Evolutionary conservation across 1,140 invertebrate genomes (phyloP).

Genomic region (Pogonomyrmex barbatus): DNA sequence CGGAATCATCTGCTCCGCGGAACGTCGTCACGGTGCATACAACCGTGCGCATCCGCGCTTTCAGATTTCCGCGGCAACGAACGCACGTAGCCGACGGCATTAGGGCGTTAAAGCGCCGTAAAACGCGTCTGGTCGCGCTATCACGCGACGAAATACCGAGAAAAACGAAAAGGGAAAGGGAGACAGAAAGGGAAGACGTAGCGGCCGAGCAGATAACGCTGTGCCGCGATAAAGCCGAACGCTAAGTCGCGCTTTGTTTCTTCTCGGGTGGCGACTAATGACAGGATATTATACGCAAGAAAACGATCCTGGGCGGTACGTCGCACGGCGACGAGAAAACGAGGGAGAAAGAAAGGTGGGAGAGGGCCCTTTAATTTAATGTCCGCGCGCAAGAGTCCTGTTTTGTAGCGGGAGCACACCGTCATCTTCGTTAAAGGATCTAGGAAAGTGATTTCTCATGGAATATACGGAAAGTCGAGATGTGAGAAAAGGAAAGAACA

Average conservation of each 20-base stretch:
- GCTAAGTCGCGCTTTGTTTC: constrained; percentile 60
- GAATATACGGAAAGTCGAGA: neutral
- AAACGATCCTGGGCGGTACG: constrained; percentile 63
- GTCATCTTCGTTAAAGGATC: constrained; percentile 63
- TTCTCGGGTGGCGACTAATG: constrained; percentile 69
- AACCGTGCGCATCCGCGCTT: constrained; percentile 35
- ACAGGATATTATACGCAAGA: constrained; percentile 71
- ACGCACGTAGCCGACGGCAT: constrained; percentile 34
- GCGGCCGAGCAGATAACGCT: constrained; percentile 47
- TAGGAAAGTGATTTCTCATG: constrained; percentile 32
- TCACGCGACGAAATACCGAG: constrained; percentile 56
- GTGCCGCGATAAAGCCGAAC: constrained; percentile 59
- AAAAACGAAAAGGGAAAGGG: neutral
- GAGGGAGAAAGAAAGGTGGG: constrained; percentile 32
- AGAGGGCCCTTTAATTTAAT: constrained; percentile 65
- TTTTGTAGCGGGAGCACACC: constrained; percentile 40
- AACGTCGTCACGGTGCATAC: constrained; percentile 49
- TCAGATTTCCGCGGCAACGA: constrained; percentile 36
- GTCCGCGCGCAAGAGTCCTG: constrained; percentile 18
- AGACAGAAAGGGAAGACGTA: constrained; percentile 6
- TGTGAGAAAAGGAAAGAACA: neutral
- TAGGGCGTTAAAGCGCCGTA: constrained; percentile 66
- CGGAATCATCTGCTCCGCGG: constrained; percentile 24
- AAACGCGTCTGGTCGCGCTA: constrained; percentile 59
- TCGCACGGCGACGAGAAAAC: constrained; percentile 19